Evolutionary conservation across 2,888 invertebrate species (phyloP), one percentile per base, ranked within the genome.

Genomic region (Nomada fabriciana): DNA sequence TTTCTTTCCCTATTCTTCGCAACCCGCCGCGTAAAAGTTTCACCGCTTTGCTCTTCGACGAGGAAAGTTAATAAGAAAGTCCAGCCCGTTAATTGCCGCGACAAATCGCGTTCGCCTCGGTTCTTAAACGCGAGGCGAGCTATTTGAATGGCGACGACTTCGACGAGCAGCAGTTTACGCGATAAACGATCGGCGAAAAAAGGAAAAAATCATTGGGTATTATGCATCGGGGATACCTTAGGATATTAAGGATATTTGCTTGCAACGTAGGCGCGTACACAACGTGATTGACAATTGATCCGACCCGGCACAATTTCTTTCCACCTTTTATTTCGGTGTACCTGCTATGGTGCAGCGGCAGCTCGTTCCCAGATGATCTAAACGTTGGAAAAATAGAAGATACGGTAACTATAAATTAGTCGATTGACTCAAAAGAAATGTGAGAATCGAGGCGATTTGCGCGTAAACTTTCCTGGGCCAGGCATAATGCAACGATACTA

Each of bases 21-120:
- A 63, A 29, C 47, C 20, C 20, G 15, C 36, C 23, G 59, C 11
- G 20, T 25, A 55, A 36, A 78, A 76, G 74, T 85, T 83, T 87
- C 87, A 83, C 86, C 64, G n/a, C 15, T 65, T 20, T 43, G 71
- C 25, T 74, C 57, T 25, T 80, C 59, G 10, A 60, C 69, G 67
- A 77, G 76, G 87, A 87, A 87, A 87, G 83, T 84, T 79, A 69
- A 71, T 72, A 79, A 61, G 71, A 77, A 86, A 80, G 80, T 61
- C 53, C 69, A 55, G 59, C 36, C 52, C 63, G 70, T 83, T 80
- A 75, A 86, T 75, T 76, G 72, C 68, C 67, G 67, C 53, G 74
- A 64, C 53, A 60, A 55, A 73, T 53, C 55, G 42, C 55, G 50
- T 69, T 68, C 50, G 50, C 43, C 55, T 69, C 69, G 64, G 52